Conservation (phyloP, 2,113 vertebrate species). For the Hoplias malabaricus region DNA sequence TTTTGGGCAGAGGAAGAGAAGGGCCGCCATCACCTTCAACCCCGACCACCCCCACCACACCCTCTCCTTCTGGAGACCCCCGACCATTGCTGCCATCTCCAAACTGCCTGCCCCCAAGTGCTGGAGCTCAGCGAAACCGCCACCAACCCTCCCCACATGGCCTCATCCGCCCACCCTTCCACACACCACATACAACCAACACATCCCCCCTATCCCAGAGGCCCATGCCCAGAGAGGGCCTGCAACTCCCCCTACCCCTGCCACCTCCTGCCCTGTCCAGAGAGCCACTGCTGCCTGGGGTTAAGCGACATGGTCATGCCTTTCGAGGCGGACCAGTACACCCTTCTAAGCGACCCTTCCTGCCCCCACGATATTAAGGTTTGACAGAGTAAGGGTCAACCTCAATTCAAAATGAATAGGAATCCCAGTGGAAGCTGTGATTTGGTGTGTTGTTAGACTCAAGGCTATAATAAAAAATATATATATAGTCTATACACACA, state of each 20-base stretch:
- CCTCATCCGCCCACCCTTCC: conserved; percentile 67
- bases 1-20: conserved; percentile 77
- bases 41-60: conserved; percentile 60
- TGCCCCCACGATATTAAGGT: conserved; percentile 90
- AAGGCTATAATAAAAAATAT: background rate
- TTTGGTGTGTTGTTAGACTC: conserved; percentile 38
- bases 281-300: conserved; percentile 75
- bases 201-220: conserved; percentile 72
- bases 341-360: conserved; percentile 88
- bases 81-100: conserved; percentile 60
- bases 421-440: conserved; percentile 47
- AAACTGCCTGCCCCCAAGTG: conserved; percentile 49
- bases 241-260: conserved; percentile 47
- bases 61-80: conserved; percentile 55
- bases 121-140: conserved; percentile 16
- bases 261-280: conserved; percentile 76
- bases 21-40: conserved; percentile 56
- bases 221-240: conserved; percentile 63
- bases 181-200: conserved; percentile 70
- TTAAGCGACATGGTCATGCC: conserved; percentile 81
- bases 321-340: conserved; percentile 82
- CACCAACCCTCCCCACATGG: conserved; percentile 50
- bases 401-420: conserved; percentile 55
- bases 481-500: background rate
- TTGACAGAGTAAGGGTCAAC: background rate